Evolutionary conservation across 2,888 invertebrate genomes (phyloP), one percentile per base, ranked within the genome.

Genomic region (Parapristionchus giblindavisi): DNA sequence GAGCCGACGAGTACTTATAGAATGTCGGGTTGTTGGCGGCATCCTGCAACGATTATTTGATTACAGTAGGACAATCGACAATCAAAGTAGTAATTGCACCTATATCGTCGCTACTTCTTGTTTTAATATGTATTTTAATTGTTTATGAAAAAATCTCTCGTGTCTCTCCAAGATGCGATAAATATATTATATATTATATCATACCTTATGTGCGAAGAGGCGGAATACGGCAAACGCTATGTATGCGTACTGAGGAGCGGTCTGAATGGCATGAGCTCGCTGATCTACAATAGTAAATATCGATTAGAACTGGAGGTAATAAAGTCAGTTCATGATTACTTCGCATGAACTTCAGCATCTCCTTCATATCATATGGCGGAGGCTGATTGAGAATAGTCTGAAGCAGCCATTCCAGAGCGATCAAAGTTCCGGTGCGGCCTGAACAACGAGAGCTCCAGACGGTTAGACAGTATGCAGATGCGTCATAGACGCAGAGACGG

Each of bases 371-470:
- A 27, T 61, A 61, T 6, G 61, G 61, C 8, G 61, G 61, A 2
- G 40, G 40, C 1, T n/a, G 6, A 14, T 21, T 32, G 27, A 27
- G 34, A 4, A 61, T 61, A 24, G 36, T 32, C 24, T 61, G 61
- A 1, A 61, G n/a, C 24, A 61, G 61, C 61, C 61, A 61, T 11
- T 61, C 61, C 21, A 61, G 5, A n/a, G 61, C 61, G 11, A 61
- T 27, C 34, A 61, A 40, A 61, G 61, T 61, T n/a, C 61, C 61
- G 24, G 61, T 61, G 38, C 61, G 61, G 27, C 61, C 38, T 61
- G 40, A n/a, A 17, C 24, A 11, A 40, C 24, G 3, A 24, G 40
- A 36, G n/a, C 38, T 61, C 1, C 34, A 24, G 4, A 11, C 2
- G 29, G 8, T 32, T 14, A 6, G 27, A 32, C 58, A 6, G 32